A percentile compares a stretch with the other conserved stretches of the same genome.
These are phyloP conservation scores for Scaptomyza cyrtandrae DNA, from an alignment of 2,888 invertebrate species.

Conservation along the genomic window DNA sequence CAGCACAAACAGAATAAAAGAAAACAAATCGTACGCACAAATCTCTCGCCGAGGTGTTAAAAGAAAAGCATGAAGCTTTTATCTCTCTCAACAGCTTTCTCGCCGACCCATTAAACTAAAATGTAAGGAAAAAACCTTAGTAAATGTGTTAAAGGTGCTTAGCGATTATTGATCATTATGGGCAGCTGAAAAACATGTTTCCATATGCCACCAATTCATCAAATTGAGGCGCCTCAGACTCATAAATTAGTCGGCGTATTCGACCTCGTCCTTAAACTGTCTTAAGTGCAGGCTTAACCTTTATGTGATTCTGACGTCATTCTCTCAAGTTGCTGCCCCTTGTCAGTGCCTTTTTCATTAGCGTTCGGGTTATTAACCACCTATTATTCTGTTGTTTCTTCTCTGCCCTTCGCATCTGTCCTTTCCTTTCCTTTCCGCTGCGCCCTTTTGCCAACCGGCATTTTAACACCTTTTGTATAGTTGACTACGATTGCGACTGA, in stretches of 20 bases:
- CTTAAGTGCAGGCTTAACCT: slow-evolving; percentile 25
- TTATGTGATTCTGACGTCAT: slow-evolving; percentile 49
- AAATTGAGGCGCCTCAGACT: slow-evolving; percentile 29
- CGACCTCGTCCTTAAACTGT: slow-evolving; percentile 42
- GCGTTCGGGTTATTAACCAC: slow-evolving; percentile 75
- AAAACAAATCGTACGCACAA: slow-evolving; percentile 75
- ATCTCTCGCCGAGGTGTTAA: slow-evolving; percentile 80
- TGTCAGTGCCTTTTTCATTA: slow-evolving; percentile 73
- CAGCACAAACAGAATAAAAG: slow-evolving; percentile 58
- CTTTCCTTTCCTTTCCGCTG: slow-evolving; percentile 16
- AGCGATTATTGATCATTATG: slow-evolving; percentile 29
- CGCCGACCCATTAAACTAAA: slow-evolving; percentile 61
- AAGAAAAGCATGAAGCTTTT: slow-evolving; percentile 78
- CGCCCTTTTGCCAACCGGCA: slow-evolving; percentile 45
- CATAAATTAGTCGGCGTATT: slow-evolving; percentile 37
- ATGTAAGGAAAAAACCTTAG: slow-evolving; percentile 6
- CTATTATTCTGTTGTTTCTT: slow-evolving; percentile 51
- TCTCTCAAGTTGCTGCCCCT: slow-evolving; percentile 28
- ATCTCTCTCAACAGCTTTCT: slow-evolving; percentile 66
- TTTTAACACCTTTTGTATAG: slow-evolving; percentile 72
- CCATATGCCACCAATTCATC: slow-evolving; percentile 66
- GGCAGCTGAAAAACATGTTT: slow-evolving; percentile 65
- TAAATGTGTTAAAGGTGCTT: slow-evolving; percentile 2
- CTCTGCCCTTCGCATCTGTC: slow-evolving; percentile 53
- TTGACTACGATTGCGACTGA: slow-evolving; percentile 4